A percentile compares a stretch with the other conserved stretches of the same genome.
Conservation (phyloP, 2,797 vertebrate genomes). For the Chloroceryle inda region DNA sequence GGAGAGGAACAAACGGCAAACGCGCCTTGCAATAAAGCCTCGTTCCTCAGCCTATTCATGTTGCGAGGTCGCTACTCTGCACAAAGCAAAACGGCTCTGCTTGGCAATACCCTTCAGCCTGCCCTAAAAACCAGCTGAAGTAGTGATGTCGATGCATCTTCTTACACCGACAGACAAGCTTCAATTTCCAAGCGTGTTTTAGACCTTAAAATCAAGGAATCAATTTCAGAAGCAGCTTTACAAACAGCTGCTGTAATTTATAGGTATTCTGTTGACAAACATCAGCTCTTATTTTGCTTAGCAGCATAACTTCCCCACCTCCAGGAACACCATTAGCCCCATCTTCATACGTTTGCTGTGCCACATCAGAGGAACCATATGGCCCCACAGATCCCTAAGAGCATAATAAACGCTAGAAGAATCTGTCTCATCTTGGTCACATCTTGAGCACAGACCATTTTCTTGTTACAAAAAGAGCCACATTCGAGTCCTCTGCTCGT, state of each 20-base stretch:
- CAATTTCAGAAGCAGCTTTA: background rate
- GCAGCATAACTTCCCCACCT: background rate
- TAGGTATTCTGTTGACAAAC: background rate
- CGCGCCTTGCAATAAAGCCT: rapidly evolving
- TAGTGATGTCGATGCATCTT: background rate
- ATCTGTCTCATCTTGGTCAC: background rate
- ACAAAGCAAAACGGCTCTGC: background rate
- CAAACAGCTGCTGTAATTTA: background rate
- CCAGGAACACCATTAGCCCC: background rate
- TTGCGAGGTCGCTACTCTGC: background rate
- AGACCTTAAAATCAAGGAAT: background rate
- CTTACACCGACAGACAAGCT: background rate
- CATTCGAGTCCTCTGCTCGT: background rate
- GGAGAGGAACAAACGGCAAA: background rate
- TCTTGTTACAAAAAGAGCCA: background rate
- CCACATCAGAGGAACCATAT: background rate
- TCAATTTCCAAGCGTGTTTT: background rate
- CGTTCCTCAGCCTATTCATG: background rate
- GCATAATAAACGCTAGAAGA: background rate
- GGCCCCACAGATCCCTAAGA: background rate
- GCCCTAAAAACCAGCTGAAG: background rate
- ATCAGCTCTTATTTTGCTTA: background rate
- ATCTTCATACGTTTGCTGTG: background rate
- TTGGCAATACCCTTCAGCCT: background rate
- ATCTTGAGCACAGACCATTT: conserved; percentile 54